Base-by-base conservation (phyloP, 2,888 invertebrate genomes). In the Chrysotoxum bicinctum region DNA sequence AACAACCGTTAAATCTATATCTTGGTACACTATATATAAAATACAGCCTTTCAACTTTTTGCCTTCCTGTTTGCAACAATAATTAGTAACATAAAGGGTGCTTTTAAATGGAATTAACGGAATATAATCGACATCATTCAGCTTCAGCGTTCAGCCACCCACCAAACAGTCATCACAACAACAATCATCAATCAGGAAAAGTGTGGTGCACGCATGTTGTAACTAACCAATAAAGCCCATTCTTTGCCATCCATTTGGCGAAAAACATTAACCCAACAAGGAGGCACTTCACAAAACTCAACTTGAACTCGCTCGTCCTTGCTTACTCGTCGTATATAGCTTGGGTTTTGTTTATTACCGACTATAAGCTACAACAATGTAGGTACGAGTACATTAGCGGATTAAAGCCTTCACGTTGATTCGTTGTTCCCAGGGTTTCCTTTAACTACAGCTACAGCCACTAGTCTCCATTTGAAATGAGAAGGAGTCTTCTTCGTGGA, bases 151-250 rank as follows among this genome's bases (percentile, higher is more conserved):
- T 58, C 6, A 43, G 16, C 23, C n/a, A 48, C 50, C 23, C 9
- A n/a, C 23, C 54, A 37, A 32, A 48, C 52, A 54, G 50, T 43
- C 64, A 84, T 58, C 40, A 35, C 64, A 75, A 70, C 80, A 75
- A 80, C 72, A 84, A 70, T 80, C 84, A 84, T 80, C 84, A 84
- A 84, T 84, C 84, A 84, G 66, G 37, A 52, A 72, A 84, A 68
- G 56, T 66, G 54, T 64, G 30, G 77, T 73, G 45, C 79, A 83
- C 83, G 83, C 83, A 84, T 80, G 43, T 75, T 56, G 14, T 69
- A 48, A 48, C 16, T 52, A 16, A 40, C 32, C 30, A 35, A 30
- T 16, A 16, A 16, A 32, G 3, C 0, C 14, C 52, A 62, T 64
- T 40, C 64, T 35, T 60, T 23, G 16, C 50, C 8, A 43, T 30